Conservation (phyloP, 1,140 invertebrate species). For the Probaryconus sp. region DNA sequence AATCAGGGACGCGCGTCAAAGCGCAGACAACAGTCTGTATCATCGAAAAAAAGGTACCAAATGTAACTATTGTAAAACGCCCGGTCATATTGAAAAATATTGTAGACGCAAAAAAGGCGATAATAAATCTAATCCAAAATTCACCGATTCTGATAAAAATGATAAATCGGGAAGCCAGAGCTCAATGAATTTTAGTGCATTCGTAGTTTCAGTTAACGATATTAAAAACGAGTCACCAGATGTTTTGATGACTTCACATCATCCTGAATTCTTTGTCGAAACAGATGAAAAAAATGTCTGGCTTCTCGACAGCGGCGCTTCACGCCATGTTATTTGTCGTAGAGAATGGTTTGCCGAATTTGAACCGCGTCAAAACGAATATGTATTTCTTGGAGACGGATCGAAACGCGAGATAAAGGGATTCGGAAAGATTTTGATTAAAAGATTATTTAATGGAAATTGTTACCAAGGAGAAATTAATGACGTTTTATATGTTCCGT, state of each 20-base stretch:
- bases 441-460: slow-evolving; percentile 18
- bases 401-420: slow-evolving; percentile 14
- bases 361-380: neutral
- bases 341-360: slow-evolving; percentile 47
- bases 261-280: neutral
- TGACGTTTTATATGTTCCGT: slow-evolving; percentile 43
- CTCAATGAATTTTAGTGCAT: neutral
- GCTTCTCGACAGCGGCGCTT: slow-evolving; percentile 44
- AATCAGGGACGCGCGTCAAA: neutral
- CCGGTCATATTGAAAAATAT: slow-evolving; percentile 2
- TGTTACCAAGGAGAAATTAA: slow-evolving; percentile 30
- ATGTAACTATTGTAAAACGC: slow-evolving; percentile 7
- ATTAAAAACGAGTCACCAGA: neutral
- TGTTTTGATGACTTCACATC: neutral
- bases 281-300: slow-evolving; percentile 36
- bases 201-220: neutral
- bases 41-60: neutral
- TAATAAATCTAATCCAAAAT: neutral
- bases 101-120: neutral
- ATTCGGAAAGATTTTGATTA: slow-evolving; percentile 27
- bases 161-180: neutral
- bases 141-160: neutral
- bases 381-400: slow-evolving; percentile 42
- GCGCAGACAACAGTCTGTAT: neutral
- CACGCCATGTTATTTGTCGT: slow-evolving; percentile 37